Evolutionary conservation across 2,888 invertebrate species (phyloP).

Genomic region (Agapostemon virescens): DNA sequence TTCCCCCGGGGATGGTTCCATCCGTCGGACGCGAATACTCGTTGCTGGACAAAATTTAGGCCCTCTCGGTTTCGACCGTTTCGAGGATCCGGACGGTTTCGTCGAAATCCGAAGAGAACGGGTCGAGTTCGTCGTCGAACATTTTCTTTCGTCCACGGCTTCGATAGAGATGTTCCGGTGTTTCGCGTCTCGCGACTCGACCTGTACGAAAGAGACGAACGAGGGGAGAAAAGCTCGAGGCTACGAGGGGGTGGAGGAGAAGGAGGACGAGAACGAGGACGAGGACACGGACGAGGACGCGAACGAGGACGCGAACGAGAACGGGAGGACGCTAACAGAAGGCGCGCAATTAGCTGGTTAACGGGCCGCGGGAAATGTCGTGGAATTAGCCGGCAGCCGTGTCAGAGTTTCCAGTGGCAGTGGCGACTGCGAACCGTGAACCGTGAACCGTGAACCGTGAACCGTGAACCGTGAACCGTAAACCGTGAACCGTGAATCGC

Average conservation of each 20-base stretch:
- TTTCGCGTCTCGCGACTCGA: neutral
- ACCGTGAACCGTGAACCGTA: neutral
- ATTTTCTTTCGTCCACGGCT: neutral
- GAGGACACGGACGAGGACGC: neutral
- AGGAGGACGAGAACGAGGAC: neutral
- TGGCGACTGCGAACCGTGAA: conserved; percentile 8
- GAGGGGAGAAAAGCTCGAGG: neutral
- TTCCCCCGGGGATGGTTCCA: neutral
- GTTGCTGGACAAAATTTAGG: neutral
- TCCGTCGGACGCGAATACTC: neutral
- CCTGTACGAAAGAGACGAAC: neutral
- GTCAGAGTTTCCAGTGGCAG: conserved; percentile 30
- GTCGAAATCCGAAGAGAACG: neutral
- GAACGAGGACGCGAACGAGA: neutral
- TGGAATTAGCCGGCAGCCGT: conserved; percentile 33
- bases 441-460: neutral
- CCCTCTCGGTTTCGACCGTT: neutral
- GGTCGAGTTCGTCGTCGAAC: neutral
- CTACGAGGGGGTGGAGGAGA: neutral
- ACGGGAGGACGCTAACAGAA: conserved; percentile 18
- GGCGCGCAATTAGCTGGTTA: conserved; percentile 57
- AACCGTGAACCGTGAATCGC: neutral
- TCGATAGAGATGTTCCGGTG: neutral
- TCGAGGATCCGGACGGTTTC: neutral
- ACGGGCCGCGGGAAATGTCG: conserved; percentile 39